Base-by-base conservation (phyloP, 2,797 vertebrate genomes). In the Falco columbarius region DNA sequence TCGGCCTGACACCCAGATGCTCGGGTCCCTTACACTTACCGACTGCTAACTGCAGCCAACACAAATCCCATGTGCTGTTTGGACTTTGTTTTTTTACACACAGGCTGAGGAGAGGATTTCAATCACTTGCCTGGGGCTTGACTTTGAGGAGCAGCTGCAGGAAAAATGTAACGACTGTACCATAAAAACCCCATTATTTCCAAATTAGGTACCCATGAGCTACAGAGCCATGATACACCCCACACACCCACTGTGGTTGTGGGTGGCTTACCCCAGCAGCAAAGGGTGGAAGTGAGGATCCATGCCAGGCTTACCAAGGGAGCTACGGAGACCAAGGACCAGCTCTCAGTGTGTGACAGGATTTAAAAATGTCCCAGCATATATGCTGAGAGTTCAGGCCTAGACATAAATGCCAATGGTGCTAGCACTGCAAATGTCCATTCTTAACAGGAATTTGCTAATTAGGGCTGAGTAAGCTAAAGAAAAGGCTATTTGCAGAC, bases 81-180 rank as follows among this genome's bases (percentile, higher is more conserved):
- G 34, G 49, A 70, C 63, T 73, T 88, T 18, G 15, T 1, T 36
- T 86, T 84, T 93, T 81, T 27, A 58, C 73, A 70, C 38, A 46
- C 14, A 61, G 62, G 11, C 58, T 52, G 42, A 59, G 73, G 55
- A 79, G 77, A 73, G 21, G 38, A 66, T 84, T 96, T 94, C 83
- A 86, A 46, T 49, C 51, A 23, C 58, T 96, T 80, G 62, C 85
- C 62, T 89, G 62, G 29, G 82, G 66, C 44, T 80, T 83, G 65
- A 55, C 54, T 94, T 84, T 30, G 76, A 76, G 86, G 66, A 97
- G 80, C 88, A 94, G 73, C 82, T 95, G 89, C 76, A 84, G 90
- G 76, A 90, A 91, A 93, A 90, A 86, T 44, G 27, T 94, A 90
- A 73, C 0, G 1, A 86, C 66, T 70, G 42, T 68, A 88, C 47